Evolutionary conservation across 2,113 vertebrate genomes (phyloP), one percentile per base, ranked within the genome.

Genomic region (Monopterus albus): DNA sequence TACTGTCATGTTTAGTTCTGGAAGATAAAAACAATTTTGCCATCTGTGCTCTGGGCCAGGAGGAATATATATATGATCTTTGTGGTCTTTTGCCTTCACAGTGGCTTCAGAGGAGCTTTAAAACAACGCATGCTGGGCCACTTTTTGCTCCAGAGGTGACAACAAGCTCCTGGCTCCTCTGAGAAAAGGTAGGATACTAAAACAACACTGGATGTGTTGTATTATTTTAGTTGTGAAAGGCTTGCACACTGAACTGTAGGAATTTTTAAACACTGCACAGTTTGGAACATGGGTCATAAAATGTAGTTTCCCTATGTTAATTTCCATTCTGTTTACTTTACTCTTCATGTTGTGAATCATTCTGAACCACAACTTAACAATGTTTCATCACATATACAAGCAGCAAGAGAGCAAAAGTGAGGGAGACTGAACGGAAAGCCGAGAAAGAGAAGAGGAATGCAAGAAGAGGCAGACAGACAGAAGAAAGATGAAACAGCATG

Each of bases 11-110:
- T 76, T 83, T 78, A 51, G 17, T 75, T 65, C 9, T 49, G 28
- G 33, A 33, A 76, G 70, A 84, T 81, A 75, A 78, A 82, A 84
- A 57, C 14, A 61, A 68, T 76, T 82, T 76, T 52, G 51, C 71
- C 64, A 77, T 82, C 18, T 79, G 65, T 69, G 33, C 69, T 59
- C 42, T 7, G 23, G 1, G 23, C 65, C 20, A 14, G 55, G 39
- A 57, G 39, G 17, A 71, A 73, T 83, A 85, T 78, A 73, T 83
- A 85, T 78, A 79, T 81, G 21, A 20, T 39, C 42, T 76, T 14
- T 31, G 17, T 51, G 28, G 31, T 43, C 21, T 43, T 65, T 69
- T 65, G 43, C 39, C 62, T 42, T 75, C 26, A 58, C n/a, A 3
- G 25, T 61, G 39, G 15, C 40, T 62, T 78, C 46, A 28, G 33